phyloP scores from a whole-genome alignment of 2,797 vertebrate species.

The Yasuhikotakia modesta region DNA sequence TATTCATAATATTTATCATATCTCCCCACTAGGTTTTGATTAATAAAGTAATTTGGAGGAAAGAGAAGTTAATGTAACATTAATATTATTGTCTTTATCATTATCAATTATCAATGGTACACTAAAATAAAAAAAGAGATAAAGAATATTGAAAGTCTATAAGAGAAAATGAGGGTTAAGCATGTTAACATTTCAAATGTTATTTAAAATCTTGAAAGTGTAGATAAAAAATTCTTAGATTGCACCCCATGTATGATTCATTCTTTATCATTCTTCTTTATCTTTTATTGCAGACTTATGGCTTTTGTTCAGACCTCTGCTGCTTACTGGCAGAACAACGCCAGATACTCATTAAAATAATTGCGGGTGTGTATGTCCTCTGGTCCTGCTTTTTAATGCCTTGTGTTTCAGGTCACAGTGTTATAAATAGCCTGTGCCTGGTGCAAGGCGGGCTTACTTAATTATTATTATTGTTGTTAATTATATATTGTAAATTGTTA shows the following conservation, averaged over 20 bases:
- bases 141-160: background rate
- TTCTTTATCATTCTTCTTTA: no score
- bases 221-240: background rate
- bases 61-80: background rate
- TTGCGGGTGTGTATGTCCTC: background rate
- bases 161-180: background rate
- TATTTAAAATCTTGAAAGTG: background rate
- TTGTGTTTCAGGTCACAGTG: background rate
- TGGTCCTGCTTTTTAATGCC: background rate
- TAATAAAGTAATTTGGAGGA: no score
- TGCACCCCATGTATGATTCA: background rate
- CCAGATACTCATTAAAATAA: background rate
- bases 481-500: no score
- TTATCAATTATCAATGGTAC: background rate
- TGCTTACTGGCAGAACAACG: constrained; percentile 42
- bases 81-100: background rate
- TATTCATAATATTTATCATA: background rate
- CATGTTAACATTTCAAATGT: background rate
- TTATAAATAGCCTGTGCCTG: background rate
- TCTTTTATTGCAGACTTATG: background rate
- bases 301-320: constrained; percentile 28
- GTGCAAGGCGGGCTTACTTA: background rate
- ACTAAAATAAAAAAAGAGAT: background rate
- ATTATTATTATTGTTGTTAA: no score
- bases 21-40: background rate